phyloP scores from a whole-genome alignment of 2,113 vertebrate species.

The Alosa alosa region DNA sequence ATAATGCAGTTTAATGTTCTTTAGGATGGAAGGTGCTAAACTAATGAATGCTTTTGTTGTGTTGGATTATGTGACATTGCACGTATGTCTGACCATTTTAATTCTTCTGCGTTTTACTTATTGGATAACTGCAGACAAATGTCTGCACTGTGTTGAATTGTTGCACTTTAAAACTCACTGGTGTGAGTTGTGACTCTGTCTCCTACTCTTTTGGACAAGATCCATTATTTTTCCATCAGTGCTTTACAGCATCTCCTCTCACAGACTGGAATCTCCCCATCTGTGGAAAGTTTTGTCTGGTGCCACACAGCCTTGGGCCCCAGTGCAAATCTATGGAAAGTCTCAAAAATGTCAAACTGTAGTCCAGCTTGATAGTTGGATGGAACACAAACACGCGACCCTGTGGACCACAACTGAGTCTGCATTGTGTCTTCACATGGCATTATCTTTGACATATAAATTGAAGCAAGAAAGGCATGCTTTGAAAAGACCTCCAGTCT shows the following conservation, averaged over 20 bases:
- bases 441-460: conserved; percentile 8
- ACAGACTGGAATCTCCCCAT: conserved; percentile 43
- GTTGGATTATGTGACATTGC: not conserved
- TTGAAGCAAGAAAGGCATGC: not conserved
- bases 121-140: not conserved
- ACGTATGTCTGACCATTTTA: not conserved
- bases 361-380: conserved; percentile 29
- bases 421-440: not conserved
- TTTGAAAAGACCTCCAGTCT: not conserved
- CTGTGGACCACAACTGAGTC: conserved; percentile 1
- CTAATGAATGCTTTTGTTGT: not conserved
- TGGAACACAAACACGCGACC: conserved; percentile 35
- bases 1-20: too few relatives aligned
- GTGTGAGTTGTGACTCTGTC: conserved; percentile 35
- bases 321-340: conserved; percentile 59
- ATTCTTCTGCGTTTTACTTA: not conserved
- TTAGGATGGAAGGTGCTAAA: not conserved
- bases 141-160: not conserved
- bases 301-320: conserved; percentile 61
- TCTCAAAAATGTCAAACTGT: conserved; percentile 47
- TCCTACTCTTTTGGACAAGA: conserved; percentile 42
- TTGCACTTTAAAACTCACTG: conserved; percentile 16
- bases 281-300: conserved; percentile 63
- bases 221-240: conserved; percentile 64
- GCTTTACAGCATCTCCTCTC: conserved; percentile 48